A percentile compares a stretch with the other conserved stretches of the same genome.
phyloP scores from a whole-genome alignment of 30 jellyfish, hydroid and myxozoan genomes.

The Turritopsis dohrnii region DNA sequence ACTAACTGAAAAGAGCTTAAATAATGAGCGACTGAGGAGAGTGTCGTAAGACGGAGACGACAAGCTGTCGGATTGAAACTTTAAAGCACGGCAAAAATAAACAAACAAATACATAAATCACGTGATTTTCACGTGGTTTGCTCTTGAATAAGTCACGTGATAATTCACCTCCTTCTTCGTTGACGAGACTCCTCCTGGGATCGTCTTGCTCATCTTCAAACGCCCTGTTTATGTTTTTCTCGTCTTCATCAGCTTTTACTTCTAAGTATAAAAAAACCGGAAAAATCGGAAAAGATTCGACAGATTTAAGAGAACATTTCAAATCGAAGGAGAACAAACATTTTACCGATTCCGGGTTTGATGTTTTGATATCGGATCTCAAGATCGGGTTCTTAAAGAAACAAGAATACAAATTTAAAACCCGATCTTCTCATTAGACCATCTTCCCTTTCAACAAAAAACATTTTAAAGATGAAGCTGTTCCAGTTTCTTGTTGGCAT shows the following conservation, averaged over 20 bases:
- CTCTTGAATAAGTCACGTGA: too few relatives aligned
- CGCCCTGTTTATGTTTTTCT: neutral
- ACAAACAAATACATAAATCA: neutral
- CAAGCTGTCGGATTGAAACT: too few relatives aligned
- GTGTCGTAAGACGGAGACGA: too few relatives aligned
- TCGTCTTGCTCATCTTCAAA: neutral
- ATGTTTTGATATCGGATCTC: neutral
- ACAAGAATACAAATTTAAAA: too few relatives aligned
- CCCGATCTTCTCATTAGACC: too few relatives aligned
- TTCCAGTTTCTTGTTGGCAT: too few relatives aligned
- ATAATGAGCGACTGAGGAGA: too few relatives aligned
- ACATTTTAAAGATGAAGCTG: too few relatives aligned
- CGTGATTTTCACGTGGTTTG: neutral
- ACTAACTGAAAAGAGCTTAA: too few relatives aligned
- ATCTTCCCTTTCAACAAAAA: too few relatives aligned
- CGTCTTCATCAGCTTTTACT: neutral
- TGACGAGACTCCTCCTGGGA: neutral
- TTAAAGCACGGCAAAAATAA: too few relatives aligned
- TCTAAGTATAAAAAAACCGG: neutral
- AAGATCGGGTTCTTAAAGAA: neutral
- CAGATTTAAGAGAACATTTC: neutral
- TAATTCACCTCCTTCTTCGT: neutral
- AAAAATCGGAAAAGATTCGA: neutral
- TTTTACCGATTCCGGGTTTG: neutral
- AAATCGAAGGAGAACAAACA: neutral